These are phyloP conservation scores for Heteronetta atricapilla DNA, from an alignment of 2,113 vertebrate genomes.

Conservation along the genomic window DNA sequence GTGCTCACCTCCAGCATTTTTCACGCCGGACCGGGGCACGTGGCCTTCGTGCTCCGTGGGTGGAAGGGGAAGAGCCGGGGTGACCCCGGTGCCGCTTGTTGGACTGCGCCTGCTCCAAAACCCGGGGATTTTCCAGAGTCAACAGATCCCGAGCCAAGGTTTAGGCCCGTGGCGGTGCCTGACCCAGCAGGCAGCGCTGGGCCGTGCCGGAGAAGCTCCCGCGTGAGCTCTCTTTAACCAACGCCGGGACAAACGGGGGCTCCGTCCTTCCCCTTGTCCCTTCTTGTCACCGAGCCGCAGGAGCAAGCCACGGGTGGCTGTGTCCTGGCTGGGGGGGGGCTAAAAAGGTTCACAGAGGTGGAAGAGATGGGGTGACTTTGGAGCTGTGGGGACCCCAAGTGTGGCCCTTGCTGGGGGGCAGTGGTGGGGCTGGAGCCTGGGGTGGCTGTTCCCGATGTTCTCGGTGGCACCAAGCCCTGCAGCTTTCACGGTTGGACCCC, in stretches of 20 bases:
- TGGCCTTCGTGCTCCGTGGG: background rate
- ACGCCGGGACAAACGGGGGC: background rate
- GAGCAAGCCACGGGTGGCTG: rapidly evolving
- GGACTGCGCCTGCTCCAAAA: background rate
- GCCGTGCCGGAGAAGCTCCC: background rate
- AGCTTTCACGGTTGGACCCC: background rate
- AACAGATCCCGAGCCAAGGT: background rate
- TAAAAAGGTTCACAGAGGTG: rapidly evolving
- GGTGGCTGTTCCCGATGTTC: background rate
- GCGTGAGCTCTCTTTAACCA: background rate
- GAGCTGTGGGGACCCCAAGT: background rate
- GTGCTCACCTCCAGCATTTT: rapidly evolving
- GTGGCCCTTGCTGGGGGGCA: background rate
- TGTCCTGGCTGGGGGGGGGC: background rate
- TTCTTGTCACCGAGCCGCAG: rapidly evolving
- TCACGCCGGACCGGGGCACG: rapidly evolving
- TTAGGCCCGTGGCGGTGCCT: background rate
- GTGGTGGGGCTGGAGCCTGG: background rate
- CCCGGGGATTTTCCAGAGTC: background rate
- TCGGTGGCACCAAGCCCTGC: background rate
- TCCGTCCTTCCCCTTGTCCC: background rate
- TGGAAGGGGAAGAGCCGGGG: background rate
- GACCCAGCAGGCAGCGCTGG: background rate
- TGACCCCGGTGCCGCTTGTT: background rate
- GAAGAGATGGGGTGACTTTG: rapidly evolving